Percentiles rank a stretch among this genome's conserved stretches.
Evolutionary conservation across 2,888 invertebrate species (phyloP).

Genomic region (Melanostoma scalare): DNA sequence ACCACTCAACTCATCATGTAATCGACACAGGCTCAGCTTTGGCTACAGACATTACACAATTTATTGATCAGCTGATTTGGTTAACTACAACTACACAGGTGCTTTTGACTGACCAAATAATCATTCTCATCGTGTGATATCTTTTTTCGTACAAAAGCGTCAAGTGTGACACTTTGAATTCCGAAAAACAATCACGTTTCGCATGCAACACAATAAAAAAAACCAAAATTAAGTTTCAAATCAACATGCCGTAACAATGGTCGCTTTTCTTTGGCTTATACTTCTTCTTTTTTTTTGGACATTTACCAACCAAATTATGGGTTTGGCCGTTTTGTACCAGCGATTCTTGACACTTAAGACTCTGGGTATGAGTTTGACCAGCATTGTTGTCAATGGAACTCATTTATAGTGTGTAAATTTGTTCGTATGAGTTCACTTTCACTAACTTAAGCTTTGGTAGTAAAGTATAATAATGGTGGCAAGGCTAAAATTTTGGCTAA

Average conservation of each 20-base stretch:
- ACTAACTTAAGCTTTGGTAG: background rate
- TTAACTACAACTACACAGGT: conserved; percentile 9
- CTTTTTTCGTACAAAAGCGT: conserved; percentile 28
- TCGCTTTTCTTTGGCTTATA: conserved; percentile 39
- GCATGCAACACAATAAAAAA: conserved; percentile 49
- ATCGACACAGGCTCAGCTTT: conserved; percentile 10
- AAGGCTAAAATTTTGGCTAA: conserved; percentile 10
- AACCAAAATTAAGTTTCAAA: conserved; percentile 32
- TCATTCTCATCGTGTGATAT: background rate
- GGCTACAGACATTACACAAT: conserved; percentile 12
- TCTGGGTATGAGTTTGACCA: conserved; percentile 16
- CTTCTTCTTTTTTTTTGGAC: conserved; percentile 39
- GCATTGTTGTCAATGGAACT: conserved; percentile 60
- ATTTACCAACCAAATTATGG: conserved; percentile 56
- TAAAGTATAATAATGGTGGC: background rate
- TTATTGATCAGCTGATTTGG: background rate
- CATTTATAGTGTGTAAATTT: conserved; percentile 45
- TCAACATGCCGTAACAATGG: conserved; percentile 60
- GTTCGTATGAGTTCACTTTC: conserved; percentile 46
- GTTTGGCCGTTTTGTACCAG: conserved; percentile 31
- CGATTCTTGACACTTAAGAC: conserved; percentile 42
- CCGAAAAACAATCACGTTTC: conserved; percentile 58
- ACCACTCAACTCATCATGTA: conserved; percentile 26
- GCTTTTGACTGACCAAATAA: background rate
- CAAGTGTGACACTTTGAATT: conserved; percentile 47